phyloP scores from a whole-genome alignment of 2,797 vertebrate genomes.

The Rhinatrema bivittatum region DNA sequence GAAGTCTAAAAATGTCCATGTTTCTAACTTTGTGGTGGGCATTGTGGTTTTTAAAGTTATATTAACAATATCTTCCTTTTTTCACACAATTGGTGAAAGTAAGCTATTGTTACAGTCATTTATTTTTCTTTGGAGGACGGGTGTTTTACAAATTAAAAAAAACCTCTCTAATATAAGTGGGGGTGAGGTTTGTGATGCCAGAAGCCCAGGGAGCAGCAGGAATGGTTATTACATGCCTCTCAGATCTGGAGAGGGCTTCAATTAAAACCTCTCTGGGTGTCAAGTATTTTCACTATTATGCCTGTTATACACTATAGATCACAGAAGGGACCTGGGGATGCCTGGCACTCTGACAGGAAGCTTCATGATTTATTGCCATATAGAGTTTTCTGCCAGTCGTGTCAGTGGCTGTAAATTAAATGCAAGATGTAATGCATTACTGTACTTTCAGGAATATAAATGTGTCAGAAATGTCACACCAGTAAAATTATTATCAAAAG shows the following conservation, averaged over 20 bases:
- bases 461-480: constrained; percentile 29
- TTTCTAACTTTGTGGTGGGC: too few relatives aligned
- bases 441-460: constrained; percentile 30
- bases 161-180: too few relatives aligned
- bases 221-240: constrained; percentile 18
- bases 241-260: constrained; percentile 30
- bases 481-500: constrained; percentile 37
- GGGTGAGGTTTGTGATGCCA: too few relatives aligned
- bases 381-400: constrained; percentile 31
- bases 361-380: constrained; percentile 39
- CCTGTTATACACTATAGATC: constrained; percentile 25
- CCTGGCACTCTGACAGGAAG: constrained; percentile 37
- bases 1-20: too few relatives aligned
- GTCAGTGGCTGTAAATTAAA: constrained; percentile 36
- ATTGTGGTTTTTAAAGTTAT: too few relatives aligned
- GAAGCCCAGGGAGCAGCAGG: too few relatives aligned
- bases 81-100: too few relatives aligned
- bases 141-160: too few relatives aligned
- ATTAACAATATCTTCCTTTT: too few relatives aligned
- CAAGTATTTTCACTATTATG: constrained; percentile 25
- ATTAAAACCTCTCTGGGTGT: constrained; percentile 34
- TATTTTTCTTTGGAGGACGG: too few relatives aligned
- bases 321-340: constrained; percentile 28
- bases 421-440: constrained; percentile 26
- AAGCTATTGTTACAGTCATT: too few relatives aligned